Conservation (phyloP, 2,113 vertebrate species). For the Onychostruthus taczanowskii region DNA sequence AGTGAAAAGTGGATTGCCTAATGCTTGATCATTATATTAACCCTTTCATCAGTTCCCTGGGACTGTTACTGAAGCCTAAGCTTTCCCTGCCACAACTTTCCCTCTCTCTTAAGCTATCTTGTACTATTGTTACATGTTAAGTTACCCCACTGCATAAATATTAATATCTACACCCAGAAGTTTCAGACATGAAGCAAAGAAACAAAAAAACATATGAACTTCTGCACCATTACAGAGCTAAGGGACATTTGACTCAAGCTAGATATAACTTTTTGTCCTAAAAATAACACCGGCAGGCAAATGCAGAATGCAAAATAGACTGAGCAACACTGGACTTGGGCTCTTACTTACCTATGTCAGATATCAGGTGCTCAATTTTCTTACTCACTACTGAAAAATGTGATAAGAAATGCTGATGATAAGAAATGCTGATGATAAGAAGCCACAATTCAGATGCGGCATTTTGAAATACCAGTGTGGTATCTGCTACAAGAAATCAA, state of each 20-base stretch:
- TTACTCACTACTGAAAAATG: background rate
- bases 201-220: background rate
- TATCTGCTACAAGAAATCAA: background rate
- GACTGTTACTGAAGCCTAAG: background rate
- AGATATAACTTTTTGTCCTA: background rate
- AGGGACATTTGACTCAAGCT: background rate
- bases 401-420: background rate
- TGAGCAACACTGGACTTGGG: background rate
- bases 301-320: background rate
- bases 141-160: background rate
- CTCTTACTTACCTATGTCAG: rapidly evolving
- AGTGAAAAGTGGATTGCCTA: background rate
- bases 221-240: background rate
- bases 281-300: background rate
- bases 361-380: background rate
- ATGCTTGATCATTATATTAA: background rate
- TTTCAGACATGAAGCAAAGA: background rate
- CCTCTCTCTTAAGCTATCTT: background rate
- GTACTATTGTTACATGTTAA: rapidly evolving
- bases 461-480: background rate
- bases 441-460: background rate
- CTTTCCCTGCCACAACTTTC: background rate
- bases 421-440: background rate
- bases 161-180: background rate
- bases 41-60: background rate